Evolutionary conservation across 2,113 vertebrate genomes (phyloP).

Genomic region (Sprattus sprattus): DNA sequence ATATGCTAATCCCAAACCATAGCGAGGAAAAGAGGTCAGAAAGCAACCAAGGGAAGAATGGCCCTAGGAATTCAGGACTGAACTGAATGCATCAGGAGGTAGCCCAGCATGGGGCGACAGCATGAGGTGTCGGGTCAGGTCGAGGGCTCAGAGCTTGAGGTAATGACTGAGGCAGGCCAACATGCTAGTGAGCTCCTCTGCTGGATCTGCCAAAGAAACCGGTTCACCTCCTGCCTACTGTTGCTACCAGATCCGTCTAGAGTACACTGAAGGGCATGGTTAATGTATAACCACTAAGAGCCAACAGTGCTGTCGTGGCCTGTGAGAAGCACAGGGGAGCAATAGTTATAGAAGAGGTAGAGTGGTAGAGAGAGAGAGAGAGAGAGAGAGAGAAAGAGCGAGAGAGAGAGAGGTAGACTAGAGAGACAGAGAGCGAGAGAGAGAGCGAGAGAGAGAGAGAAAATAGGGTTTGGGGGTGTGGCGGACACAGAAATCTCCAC

Average conservation of each 20-base stretch:
- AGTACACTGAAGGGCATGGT: neutral
- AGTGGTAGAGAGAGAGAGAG: too few species aligned
- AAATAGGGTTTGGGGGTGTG: too few species aligned
- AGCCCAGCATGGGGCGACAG: neutral
- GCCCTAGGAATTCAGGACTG: neutral
- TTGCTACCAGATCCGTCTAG: neutral
- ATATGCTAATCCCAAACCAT: neutral
- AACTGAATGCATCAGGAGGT: conserved; percentile 22
- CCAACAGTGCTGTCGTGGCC: neutral
- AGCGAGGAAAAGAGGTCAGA: neutral
- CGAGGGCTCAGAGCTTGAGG: neutral
- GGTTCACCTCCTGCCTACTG: neutral
- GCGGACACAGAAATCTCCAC: neutral
- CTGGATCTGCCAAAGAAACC: neutral
- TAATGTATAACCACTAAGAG: neutral
- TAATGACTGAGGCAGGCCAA: neutral
- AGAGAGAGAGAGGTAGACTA: too few species aligned
- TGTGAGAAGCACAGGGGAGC: neutral
- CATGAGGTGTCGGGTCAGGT: neutral
- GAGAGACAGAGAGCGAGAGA: too few species aligned
- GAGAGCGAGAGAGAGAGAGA: neutral
- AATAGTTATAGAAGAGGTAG: neutral
- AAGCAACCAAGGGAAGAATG: neutral
- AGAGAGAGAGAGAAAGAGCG: neutral
- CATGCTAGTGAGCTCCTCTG: neutral